A percentile compares a stretch with the other conserved stretches of the same genome.
phyloP scores from a whole-genome alignment of 2,888 invertebrate species.

The Diadegma fenestrale region DNA sequence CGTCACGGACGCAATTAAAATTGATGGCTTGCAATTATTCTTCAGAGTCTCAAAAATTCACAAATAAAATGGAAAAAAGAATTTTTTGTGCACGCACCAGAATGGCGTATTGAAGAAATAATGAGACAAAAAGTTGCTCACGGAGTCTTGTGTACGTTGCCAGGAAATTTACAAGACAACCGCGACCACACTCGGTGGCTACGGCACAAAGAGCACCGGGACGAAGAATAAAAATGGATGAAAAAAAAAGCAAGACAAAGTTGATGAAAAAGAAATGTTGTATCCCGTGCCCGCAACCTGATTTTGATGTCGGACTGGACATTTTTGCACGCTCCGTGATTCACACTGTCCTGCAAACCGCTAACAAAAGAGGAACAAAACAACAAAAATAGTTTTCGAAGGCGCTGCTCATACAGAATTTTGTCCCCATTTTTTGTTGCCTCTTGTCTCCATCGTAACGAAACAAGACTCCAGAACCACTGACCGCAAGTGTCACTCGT shows the following conservation, averaged over 20 bases:
- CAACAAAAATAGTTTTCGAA: slow-evolving; percentile 13
- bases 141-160: slow-evolving; percentile 9
- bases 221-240: slow-evolving; percentile 42
- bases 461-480: slow-evolving; percentile 48
- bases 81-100: not conserved
- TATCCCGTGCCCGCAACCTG: slow-evolving; percentile 44
- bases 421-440: slow-evolving; percentile 37
- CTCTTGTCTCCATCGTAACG: slow-evolving; percentile 38
- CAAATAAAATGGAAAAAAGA: not conserved
- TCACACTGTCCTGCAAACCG: slow-evolving; percentile 14
- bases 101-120: not conserved
- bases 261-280: slow-evolving; percentile 5
- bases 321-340: slow-evolving; percentile 54
- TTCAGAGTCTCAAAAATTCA: not conserved
- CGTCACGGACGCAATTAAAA: not conserved
- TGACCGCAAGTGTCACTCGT: slow-evolving; percentile 43
- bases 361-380: slow-evolving; percentile 1
- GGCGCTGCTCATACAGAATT: slow-evolving; percentile 27
- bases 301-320: slow-evolving; percentile 49
- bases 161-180: slow-evolving; percentile 53
- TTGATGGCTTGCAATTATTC: not conserved
- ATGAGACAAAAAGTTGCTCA: slow-evolving; percentile 40
- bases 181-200: slow-evolving; percentile 54
- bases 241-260: not conserved
- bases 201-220: slow-evolving; percentile 40